These are phyloP conservation scores for Drosophila navojoa DNA, from an alignment of 1,140 invertebrate genomes.

Conservation along the genomic window DNA sequence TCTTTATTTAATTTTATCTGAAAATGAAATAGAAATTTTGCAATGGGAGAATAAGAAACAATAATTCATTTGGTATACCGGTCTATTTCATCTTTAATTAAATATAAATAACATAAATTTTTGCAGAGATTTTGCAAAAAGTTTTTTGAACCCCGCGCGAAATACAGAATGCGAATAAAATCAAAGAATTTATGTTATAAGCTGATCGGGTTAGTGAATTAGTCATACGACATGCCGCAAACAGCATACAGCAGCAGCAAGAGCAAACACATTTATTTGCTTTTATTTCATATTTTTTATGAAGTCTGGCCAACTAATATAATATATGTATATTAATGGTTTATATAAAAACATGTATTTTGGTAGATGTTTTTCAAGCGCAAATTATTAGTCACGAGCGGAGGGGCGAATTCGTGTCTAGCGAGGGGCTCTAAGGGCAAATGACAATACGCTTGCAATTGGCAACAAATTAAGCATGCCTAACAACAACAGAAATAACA, in stretches of 20 bases:
- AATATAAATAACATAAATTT: conserved; percentile 18
- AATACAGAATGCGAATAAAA: conserved; percentile 49
- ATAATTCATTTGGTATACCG: neutral
- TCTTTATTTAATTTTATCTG: too few relatives aligned
- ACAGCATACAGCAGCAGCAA: conserved; percentile 24
- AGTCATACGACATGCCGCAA: conserved; percentile 57
- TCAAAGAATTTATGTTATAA: conserved; percentile 59
- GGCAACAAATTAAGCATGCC: conserved; percentile 56
- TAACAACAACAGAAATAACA: conserved; percentile 36
- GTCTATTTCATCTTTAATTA: conserved; percentile 37
- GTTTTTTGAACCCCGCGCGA: conserved; percentile 39
- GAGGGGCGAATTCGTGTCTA: conserved; percentile 13
- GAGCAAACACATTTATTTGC: neutral
- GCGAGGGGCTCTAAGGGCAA: neutral
- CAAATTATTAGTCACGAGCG: conserved; percentile 39
- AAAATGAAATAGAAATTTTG: too few relatives aligned
- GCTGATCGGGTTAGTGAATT: conserved; percentile 26
- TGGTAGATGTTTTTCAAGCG: neutral
- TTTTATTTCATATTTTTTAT: conserved; percentile 47
- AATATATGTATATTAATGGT: too few relatives aligned
- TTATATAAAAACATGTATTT: too few relatives aligned
- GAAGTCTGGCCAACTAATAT: conserved; percentile 8
- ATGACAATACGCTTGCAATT: conserved; percentile 36
- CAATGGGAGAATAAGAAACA: too few relatives aligned
- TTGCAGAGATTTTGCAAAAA: conserved; percentile 34